Percentiles rank a stretch among this genome's conserved stretches.
Conservation (phyloP, 2,113 vertebrate genomes). For the Alectura lathami region DNA sequence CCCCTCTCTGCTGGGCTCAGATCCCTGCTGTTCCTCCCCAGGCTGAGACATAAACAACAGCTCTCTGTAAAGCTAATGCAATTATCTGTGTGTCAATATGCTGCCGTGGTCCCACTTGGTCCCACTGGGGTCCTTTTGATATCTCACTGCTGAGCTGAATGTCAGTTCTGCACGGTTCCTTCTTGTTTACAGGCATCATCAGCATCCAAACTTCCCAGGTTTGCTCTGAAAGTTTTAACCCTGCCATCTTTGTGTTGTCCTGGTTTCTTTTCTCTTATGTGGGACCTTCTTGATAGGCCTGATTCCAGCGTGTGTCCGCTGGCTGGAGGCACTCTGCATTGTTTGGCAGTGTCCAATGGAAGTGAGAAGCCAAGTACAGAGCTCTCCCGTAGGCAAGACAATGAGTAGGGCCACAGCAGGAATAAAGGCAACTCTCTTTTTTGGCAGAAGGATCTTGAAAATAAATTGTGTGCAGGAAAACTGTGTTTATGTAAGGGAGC, state of each 20-base stretch:
- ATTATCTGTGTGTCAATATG: conserved; percentile 21
- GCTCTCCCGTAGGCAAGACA: neutral
- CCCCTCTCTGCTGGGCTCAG: neutral
- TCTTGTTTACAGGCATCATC: conserved; percentile 8
- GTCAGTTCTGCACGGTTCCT: conserved; percentile 21
- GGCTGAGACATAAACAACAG: neutral
- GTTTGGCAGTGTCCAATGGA: neutral
- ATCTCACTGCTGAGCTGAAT: conserved; percentile 6
- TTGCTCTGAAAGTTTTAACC: neutral
- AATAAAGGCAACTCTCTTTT: neutral
- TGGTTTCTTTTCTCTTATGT: neutral
- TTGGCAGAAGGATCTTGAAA: neutral
- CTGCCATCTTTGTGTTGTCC: neutral
- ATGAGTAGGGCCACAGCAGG: neutral
- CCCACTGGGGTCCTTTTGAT: conserved; percentile 24
- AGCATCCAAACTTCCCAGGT: neutral
- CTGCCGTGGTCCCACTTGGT: neutral
- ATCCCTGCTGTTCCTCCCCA: conserved; percentile 4
- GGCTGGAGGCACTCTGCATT: neutral
- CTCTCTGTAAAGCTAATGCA: neutral
- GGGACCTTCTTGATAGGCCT: neutral
- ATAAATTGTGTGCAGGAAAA: neutral
- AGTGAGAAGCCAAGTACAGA: neutral
- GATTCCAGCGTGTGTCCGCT: neutral
- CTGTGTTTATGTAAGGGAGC: neutral